Evolutionary conservation across 2,888 invertebrate genomes (phyloP), one percentile per base, ranked within the genome.

Genomic region (Rhopalosiphum nymphaeae): DNA sequence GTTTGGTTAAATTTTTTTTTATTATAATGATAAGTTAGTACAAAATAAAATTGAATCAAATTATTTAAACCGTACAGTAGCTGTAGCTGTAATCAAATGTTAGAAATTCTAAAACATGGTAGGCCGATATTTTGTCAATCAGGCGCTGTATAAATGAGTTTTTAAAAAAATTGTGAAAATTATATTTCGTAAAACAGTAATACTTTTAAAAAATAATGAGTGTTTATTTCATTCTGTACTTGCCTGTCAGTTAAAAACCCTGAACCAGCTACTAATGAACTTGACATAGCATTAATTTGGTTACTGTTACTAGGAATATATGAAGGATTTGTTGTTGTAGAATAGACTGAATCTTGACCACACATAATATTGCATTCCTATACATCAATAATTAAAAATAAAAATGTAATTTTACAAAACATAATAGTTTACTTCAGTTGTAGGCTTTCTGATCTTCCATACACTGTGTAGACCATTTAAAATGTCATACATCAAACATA

Each of bases 401-500:
- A 56, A 53, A 89, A 89, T 67, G n/a, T 5, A 42, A 13, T 9
- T 78, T 78, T 67, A 26, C 13, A 53, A 53, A 93, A 78, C 29
- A 78, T 21, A 26, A 56, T 42, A 88, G 25, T 44, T 91, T 94
- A 94, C 99, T 95, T 98, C 98, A 49, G 96, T 96, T 3, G 97
- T 97, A 0, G 98, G 97, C 96, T 97, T 97, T 9, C 99, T 96
- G 57, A 99, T 96, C 95, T 97, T 97, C 96, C 98, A 98, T 5
- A 98, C 97, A 25, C 98, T 98, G 96, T 99, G 99, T 86, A 97
- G 97, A 10, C 97, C 97, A 67, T 97, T 96, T 95, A 97, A 97
- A 95, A 97, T 97, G 95, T 98, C 98, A 95, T 98, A 99, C 0
- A 98, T 96, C 95, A 99, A 96, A 95, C 98, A 97, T 90, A 99